Conservation (phyloP, 2,113 vertebrate species). For the Australoheros scitulus region DNA sequence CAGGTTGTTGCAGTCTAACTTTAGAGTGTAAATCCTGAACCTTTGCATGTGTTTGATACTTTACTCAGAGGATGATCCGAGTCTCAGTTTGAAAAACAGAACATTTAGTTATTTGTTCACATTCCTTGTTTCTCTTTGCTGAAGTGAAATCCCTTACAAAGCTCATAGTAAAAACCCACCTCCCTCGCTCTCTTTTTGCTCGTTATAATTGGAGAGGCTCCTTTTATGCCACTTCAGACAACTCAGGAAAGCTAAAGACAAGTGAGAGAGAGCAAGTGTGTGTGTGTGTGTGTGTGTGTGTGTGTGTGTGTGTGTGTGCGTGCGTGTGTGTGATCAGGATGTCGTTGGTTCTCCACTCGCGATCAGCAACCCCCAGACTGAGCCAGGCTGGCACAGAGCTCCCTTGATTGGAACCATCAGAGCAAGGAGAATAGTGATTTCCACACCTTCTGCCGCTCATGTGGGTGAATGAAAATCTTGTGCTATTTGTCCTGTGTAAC, state of each 20-base stretch:
- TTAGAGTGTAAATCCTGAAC: background rate
- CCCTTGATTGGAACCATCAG: constrained; percentile 36
- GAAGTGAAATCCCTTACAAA: background rate
- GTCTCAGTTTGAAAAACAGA: background rate
- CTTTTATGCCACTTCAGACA: constrained; percentile 7
- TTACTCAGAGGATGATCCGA: background rate
- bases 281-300: background rate
- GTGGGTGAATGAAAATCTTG: background rate
- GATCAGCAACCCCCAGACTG: constrained; percentile 4
- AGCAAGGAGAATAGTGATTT: constrained; percentile 24
- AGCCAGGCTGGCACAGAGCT: background rate
- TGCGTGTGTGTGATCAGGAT: background rate
- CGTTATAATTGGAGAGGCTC: background rate
- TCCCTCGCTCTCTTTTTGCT: background rate
- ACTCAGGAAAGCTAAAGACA: background rate
- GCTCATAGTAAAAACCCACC: background rate
- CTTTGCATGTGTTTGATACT: background rate
- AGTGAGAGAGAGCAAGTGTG: background rate
- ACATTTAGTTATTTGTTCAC: background rate
- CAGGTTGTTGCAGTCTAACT: accelerated
- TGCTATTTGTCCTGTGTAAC: constrained; percentile 8
- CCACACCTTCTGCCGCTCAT: constrained; percentile 6
- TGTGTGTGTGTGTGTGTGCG: background rate
- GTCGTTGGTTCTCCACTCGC: background rate
- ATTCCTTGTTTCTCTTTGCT: background rate